Evolutionary conservation across 2,888 invertebrate genomes (phyloP).

Genomic region (Zygogramma bicolorata): DNA sequence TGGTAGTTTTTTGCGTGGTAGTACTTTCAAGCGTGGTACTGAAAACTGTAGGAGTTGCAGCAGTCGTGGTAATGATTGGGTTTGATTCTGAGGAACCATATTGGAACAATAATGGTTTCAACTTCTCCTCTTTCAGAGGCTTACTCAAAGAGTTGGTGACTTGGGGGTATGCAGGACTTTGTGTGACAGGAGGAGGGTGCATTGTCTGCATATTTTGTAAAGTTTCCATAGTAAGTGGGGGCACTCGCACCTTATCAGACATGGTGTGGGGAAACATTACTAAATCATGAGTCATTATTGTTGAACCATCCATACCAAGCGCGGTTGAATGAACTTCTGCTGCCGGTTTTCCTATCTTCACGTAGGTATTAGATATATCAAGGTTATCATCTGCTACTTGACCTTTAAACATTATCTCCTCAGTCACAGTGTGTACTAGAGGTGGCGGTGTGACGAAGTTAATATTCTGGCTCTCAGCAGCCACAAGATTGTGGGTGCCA

Average conservation of each 20-base stretch:
- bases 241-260: conserved; percentile 18
- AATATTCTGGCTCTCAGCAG: conserved; percentile 54
- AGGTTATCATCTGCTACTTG: conserved; percentile 63
- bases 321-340: conserved; percentile 64
- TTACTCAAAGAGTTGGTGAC: conserved; percentile 46
- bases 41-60: conserved; percentile 40
- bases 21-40: conserved; percentile 24
- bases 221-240: conserved; percentile 55
- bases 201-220: conserved; percentile 73
- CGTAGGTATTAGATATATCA: conserved; percentile 64
- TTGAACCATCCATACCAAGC: conserved; percentile 49
- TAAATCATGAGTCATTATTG: conserved; percentile 49
- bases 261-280: conserved; percentile 49
- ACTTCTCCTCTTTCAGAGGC: conserved; percentile 54
- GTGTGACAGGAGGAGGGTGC: conserved; percentile 70
- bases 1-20: conserved; percentile 42
- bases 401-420: conserved; percentile 63
- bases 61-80: conserved; percentile 30
- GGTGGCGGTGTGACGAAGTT: conserved; percentile 58
- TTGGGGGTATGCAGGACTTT: conserved; percentile 49
- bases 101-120: neutral
- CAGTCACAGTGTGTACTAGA: conserved; percentile 44
- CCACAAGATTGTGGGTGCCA: conserved; percentile 47
- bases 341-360: conserved; percentile 66
- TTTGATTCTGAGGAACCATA: conserved; percentile 30